Evolutionary conservation across 2,113 vertebrate genomes (phyloP).

Genomic region (Cichladusa arquata): DNA sequence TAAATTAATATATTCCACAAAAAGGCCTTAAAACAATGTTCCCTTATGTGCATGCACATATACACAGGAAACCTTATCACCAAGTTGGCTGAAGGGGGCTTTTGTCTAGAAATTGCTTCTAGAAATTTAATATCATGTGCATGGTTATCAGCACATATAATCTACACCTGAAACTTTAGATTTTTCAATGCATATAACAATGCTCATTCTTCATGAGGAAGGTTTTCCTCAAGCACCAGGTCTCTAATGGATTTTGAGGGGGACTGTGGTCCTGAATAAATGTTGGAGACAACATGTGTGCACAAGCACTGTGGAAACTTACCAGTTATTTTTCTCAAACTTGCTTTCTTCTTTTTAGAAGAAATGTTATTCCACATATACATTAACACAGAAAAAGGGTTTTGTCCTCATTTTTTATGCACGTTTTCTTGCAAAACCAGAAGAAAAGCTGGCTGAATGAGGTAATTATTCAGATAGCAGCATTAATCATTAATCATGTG

Average conservation of each 20-base stretch:
- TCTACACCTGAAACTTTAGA: slow-evolving; percentile 22
- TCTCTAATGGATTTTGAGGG: not conserved
- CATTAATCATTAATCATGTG: not conserved
- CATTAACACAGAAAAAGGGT: not conserved
- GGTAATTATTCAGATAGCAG: not conserved
- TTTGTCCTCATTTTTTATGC: not conserved
- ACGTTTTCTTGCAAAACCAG: not conserved
- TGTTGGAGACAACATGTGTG: not conserved
- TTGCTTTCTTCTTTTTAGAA: not conserved
- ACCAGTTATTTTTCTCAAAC: not conserved
- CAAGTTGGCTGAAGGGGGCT: not conserved
- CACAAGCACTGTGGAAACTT: not conserved
- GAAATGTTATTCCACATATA: not conserved
- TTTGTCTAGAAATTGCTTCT: not conserved
- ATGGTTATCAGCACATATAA: not conserved
- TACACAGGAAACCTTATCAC: not conserved
- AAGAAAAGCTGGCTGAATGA: not conserved
- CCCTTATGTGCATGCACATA: not conserved
- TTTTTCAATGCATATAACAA: not conserved
- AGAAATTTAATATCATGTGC: not conserved
- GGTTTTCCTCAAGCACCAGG: not conserved
- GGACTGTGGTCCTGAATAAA: not conserved
- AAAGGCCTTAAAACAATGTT: not conserved
- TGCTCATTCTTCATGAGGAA: not conserved
- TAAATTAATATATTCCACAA: not conserved